Evolutionary conservation across 2,113 vertebrate species (phyloP).

Genomic region (Carollia perspicillata): DNA sequence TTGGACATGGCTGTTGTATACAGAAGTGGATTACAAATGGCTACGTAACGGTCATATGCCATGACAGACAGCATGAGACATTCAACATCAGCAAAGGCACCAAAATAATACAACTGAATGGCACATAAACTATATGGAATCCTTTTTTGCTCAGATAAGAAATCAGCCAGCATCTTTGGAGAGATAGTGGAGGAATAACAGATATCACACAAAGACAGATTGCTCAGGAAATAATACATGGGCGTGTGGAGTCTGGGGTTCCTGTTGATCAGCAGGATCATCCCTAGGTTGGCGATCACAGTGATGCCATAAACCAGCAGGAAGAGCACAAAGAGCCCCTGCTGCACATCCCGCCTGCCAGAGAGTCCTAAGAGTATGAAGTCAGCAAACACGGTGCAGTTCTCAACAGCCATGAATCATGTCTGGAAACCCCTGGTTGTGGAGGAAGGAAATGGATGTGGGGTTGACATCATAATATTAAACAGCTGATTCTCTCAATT

Average conservation of each 20-base stretch:
- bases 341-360: no score
- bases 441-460: neutral
- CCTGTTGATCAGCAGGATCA: no score
- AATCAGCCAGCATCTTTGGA: constrained; percentile 59
- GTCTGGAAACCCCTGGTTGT: neutral
- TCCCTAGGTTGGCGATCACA: no score
- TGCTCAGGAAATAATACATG: no score
- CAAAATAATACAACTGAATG: constrained; percentile 59
- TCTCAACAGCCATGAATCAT: neutral
- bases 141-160: constrained; percentile 20
- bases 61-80: constrained; percentile 46
- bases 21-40: constrained; percentile 58
- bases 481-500: neutral
- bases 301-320: no score
- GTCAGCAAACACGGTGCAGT: neutral
- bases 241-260: no score
- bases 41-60: constrained; percentile 56
- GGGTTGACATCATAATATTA: neutral
- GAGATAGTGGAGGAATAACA: constrained; percentile 59
- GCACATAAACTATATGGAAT: constrained; percentile 48
- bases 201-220: neutral
- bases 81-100: neutral
- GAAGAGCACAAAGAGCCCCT: no score
- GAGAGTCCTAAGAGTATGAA: constrained; percentile 46
- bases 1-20: constrained; percentile 49